phyloP scores from a whole-genome alignment of 2,888 invertebrate genomes.

The Nephrocerus scutellatus region DNA sequence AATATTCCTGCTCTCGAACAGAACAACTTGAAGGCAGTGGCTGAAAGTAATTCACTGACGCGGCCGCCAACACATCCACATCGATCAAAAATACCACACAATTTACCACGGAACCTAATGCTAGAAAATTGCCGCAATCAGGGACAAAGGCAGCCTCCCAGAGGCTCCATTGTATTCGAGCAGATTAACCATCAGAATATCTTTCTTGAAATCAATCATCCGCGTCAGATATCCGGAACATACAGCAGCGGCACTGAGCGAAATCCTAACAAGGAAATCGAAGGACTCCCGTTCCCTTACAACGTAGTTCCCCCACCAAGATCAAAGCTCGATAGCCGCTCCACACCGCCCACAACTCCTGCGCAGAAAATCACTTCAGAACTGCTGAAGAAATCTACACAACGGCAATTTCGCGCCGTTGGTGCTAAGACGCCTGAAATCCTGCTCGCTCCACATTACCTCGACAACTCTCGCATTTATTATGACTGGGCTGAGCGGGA shows the following conservation, averaged over 20 bases:
- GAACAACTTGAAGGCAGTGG: conserved; percentile 23
- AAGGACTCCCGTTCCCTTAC: conserved; percentile 44
- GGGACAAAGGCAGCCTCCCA: too few species aligned
- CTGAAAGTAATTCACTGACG: conserved; percentile 35
- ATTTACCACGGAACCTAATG: conserved; percentile 22
- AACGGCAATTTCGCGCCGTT: conserved; percentile 48
- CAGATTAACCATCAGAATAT: conserved; percentile 26
- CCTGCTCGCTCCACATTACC: conserved; percentile 66
- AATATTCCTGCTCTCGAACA: conserved; percentile 29
- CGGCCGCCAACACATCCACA: conserved; percentile 20
- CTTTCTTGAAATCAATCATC: conserved; percentile 29
- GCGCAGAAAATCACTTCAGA: conserved; percentile 14
- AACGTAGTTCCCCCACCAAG: conserved; percentile 55
- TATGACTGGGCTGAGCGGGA: conserved; percentile 50
- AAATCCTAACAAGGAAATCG: conserved; percentile 22
- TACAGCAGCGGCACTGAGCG: conserved; percentile 24
- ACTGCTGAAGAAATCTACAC: conserved; percentile 21
- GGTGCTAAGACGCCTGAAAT: conserved; percentile 71
- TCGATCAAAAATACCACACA: conserved; percentile 22
- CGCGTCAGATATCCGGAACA: conserved; percentile 28
- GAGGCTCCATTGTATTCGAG: too few species aligned
- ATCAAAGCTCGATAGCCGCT: conserved; percentile 47
- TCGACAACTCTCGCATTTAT: conserved; percentile 45
- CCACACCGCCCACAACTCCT: conserved; percentile 26
- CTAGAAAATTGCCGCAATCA: conserved; percentile 18